These are phyloP conservation scores for Metalampra italica DNA, from an alignment of 2,888 invertebrate genomes.

Conservation along the genomic window DNA sequence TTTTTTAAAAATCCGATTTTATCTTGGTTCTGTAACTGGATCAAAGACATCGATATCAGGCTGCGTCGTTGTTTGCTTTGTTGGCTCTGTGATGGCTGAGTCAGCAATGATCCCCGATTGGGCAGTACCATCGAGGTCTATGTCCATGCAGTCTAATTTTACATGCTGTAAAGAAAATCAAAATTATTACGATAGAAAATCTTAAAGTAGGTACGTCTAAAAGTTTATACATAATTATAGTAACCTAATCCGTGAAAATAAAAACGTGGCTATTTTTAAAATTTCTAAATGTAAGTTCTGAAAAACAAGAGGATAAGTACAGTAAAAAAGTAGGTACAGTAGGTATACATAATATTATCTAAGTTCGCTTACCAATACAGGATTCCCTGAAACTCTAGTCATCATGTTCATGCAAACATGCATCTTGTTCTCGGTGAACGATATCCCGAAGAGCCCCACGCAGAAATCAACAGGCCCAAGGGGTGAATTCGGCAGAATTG, in stretches of 20 bases:
- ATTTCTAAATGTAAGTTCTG: too few relatives aligned
- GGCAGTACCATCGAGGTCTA: conserved; percentile 53
- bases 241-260: too few relatives aligned
- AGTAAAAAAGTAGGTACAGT: not conserved
- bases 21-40: not conserved
- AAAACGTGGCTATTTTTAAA: too few relatives aligned
- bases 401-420: conserved; percentile 82
- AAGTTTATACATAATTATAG: too few relatives aligned
- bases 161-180: conserved; percentile 37
- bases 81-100: too few relatives aligned
- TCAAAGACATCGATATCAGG: conserved; percentile 3
- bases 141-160: conserved; percentile 81
- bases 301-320: too few relatives aligned
- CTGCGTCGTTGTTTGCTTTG: not conserved
- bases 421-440: conserved; percentile 75
- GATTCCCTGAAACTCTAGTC: conserved; percentile 64
- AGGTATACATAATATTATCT: not conserved
- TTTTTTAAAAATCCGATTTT: not conserved
- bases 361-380: conserved; percentile 55
- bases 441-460: conserved; percentile 79
- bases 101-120: not conserved
- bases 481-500: conserved; percentile 75
- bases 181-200: too few relatives aligned
- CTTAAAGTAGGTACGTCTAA: too few relatives aligned
- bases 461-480: conserved; percentile 75